A percentile compares a stretch with the other conserved stretches of the same genome.
phyloP scores from a whole-genome alignment of 2,888 invertebrate genomes.

The Melieria picta region DNA sequence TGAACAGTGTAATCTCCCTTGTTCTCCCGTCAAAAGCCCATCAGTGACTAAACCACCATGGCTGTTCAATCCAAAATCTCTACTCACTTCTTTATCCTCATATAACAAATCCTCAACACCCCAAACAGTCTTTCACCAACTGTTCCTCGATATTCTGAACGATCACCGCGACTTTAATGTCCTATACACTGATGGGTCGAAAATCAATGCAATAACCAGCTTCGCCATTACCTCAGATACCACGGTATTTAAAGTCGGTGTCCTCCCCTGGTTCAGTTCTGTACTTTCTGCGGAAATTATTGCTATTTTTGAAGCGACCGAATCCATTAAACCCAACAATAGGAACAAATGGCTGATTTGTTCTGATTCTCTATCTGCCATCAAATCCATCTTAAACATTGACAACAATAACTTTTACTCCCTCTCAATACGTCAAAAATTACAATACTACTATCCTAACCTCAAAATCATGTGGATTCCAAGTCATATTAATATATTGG shows the following conservation, averaged over 20 bases:
- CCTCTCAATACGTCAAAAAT: slow-evolving; percentile 5
- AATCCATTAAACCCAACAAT: neutral
- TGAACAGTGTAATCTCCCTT: no score
- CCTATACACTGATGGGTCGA: no score
- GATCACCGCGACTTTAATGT: no score
- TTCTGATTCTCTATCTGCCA: slow-evolving; percentile 25
- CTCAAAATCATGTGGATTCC: slow-evolving; percentile 27
- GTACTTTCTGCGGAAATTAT: slow-evolving; percentile 23
- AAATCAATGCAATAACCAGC: no score
- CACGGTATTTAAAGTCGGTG: neutral
- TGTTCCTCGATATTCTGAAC: no score
- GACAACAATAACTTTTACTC: slow-evolving; percentile 11
- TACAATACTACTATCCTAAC: neutral
- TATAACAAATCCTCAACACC: no score
- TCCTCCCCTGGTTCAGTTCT: slow-evolving; percentile 6
- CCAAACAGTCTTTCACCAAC: no score
- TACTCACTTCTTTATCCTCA: no score
- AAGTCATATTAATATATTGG: slow-evolving; percentile 21
- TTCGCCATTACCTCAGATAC: neutral
- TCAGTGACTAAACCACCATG: no score
- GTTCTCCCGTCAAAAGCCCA: no score
- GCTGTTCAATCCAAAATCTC: no score
- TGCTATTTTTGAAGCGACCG: neutral
- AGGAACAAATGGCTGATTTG: slow-evolving; percentile 8
- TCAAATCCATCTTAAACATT: slow-evolving; percentile 21